phyloP scores from a whole-genome alignment of 2,797 vertebrate species.

The Smutsia gigantea region DNA sequence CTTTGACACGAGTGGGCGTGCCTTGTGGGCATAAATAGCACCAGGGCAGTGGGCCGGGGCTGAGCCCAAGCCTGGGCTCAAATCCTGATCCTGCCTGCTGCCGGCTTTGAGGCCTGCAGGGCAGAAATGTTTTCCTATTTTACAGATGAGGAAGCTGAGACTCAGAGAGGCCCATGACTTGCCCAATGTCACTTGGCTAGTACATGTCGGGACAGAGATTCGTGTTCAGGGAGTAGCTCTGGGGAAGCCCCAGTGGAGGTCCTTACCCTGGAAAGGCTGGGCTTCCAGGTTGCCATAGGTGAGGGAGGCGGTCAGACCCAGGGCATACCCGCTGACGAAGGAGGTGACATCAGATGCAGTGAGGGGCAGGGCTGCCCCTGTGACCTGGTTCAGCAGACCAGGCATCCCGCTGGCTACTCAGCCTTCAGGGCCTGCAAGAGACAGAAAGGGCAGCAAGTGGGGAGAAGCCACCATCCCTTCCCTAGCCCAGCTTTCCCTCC shows the following conservation, averaged over 20 bases:
- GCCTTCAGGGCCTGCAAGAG: conserved; percentile 33
- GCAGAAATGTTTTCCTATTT: background rate
- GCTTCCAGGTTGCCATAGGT: conserved; percentile 95
- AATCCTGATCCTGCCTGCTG: background rate
- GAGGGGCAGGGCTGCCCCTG: conserved; percentile 91
- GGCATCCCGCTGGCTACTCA: conserved; percentile 88
- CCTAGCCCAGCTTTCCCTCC: background rate
- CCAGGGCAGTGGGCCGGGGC: background rate
- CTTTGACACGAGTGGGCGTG: accelerated
- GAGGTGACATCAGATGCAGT: conserved; percentile 93
- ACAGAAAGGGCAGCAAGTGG: background rate
- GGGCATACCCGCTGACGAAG: conserved; percentile 95
- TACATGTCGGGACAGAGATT: background rate
- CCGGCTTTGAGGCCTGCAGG: background rate
- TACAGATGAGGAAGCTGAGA: background rate
- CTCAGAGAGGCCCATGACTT: background rate
- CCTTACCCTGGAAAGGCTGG: conserved; percentile 94
- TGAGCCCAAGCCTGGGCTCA: background rate
- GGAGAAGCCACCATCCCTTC: background rate
- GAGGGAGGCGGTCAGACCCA: conserved; percentile 95
- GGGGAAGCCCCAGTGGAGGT: accelerated
- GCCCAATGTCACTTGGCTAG: background rate
- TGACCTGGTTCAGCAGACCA: conserved; percentile 93
- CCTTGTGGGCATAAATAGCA: background rate
- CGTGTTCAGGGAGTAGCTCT: background rate